phyloP scores from a whole-genome alignment of 2,797 vertebrate species.

The Anniella stebbinsi region DNA sequence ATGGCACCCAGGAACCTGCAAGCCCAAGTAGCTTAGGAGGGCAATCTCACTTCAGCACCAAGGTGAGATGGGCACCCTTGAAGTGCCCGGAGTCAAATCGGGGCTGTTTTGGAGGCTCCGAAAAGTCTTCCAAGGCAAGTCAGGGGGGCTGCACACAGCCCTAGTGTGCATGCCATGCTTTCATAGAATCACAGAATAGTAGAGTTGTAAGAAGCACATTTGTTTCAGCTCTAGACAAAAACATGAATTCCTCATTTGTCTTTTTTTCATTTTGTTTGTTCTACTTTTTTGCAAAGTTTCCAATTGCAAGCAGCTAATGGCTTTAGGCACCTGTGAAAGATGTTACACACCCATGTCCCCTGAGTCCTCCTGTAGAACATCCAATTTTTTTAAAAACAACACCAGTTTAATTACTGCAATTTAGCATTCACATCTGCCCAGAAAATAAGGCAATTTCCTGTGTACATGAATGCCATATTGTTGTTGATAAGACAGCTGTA shows the following conservation, averaged over 20 bases:
- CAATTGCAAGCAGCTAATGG: conserved; percentile 44
- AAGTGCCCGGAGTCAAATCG: too few species aligned
- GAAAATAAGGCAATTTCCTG: conserved; percentile 75
- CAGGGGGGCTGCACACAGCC: too few species aligned
- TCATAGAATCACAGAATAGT: too few species aligned
- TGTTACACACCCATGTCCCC: conserved; percentile 54
- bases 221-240: neutral
- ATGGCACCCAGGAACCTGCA: too few species aligned
- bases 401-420: conserved; percentile 72
- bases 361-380: conserved; percentile 64
- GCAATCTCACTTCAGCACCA: too few species aligned
- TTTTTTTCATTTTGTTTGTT: neutral
- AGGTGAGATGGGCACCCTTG: too few species aligned
- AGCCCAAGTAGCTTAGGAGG: too few species aligned
- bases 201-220: too few species aligned
- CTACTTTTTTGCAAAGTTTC: neutral
- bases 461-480: conserved; percentile 73
- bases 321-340: conserved; percentile 39
- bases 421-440: conserved; percentile 72
- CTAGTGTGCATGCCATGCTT: too few species aligned
- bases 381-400: conserved; percentile 64
- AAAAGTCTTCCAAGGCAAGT: too few species aligned
- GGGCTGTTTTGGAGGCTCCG: too few species aligned
- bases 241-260: neutral
- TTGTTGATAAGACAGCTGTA: conserved; percentile 67